Conservation (phyloP, 92 coral and sea anemone species). For the Heteractis magnifica region DNA sequence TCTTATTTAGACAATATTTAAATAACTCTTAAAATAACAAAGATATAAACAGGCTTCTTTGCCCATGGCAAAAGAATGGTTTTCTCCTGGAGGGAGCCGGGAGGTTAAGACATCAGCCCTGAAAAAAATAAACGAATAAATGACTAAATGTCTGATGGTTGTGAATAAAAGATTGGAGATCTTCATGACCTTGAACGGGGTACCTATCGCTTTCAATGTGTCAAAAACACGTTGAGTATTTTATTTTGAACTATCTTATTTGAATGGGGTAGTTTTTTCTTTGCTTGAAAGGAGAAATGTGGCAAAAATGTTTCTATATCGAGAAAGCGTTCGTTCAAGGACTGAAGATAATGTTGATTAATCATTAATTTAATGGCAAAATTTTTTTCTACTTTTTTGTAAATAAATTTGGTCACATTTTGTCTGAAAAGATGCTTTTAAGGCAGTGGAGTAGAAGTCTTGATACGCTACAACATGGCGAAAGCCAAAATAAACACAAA, state of each 20-base stretch:
- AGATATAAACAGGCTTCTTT: slow-evolving; percentile 20
- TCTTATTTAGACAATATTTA: slow-evolving; percentile 7
- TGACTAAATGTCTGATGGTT: slow-evolving; percentile 20
- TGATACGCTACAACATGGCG: background rate
- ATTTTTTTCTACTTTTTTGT: background rate
- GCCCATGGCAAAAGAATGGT: slow-evolving; percentile 12
- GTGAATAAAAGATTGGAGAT: slow-evolving; percentile 16
- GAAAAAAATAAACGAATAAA: background rate
- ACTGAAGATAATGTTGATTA: background rate
- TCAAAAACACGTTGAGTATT: background rate
- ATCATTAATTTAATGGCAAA: background rate
- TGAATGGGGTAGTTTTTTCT: background rate
- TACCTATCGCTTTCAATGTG: slow-evolving; percentile 24
- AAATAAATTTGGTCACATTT: background rate
- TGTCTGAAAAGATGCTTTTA: background rate
- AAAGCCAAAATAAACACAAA: background rate
- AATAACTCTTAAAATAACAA: slow-evolving; percentile 30
- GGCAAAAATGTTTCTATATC: background rate
- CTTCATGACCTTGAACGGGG: slow-evolving; percentile 24
- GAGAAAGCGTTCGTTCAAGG: background rate
- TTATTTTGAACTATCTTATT: background rate
- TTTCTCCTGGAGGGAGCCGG: background rate
- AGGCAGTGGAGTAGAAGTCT: background rate
- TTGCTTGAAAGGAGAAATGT: background rate
- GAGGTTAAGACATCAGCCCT: slow-evolving; percentile 2